Percentiles rank a stretch among this genome's conserved stretches.
These are phyloP conservation scores for Trachymyrmex septentrionalis DNA, from an alignment of 1,140 invertebrate genomes.

Conservation along the genomic window DNA sequence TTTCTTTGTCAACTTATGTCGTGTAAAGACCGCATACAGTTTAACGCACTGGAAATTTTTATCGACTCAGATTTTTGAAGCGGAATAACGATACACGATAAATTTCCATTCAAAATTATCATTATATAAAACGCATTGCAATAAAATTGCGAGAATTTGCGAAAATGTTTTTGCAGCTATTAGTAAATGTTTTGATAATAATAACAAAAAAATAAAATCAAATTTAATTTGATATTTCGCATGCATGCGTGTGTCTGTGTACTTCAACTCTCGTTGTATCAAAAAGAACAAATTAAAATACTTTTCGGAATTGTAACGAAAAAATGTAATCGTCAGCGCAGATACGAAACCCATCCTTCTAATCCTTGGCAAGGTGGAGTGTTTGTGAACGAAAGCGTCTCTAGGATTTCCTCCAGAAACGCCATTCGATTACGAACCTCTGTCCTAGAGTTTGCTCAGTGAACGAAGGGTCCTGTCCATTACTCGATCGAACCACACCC, in stretches of 20 bases:
- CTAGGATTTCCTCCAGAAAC: slow-evolving; percentile 65
- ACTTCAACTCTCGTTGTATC: neutral
- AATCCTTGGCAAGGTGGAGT: slow-evolving; percentile 66
- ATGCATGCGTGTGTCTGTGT: neutral
- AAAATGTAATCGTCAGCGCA: slow-evolving; percentile 66
- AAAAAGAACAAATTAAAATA: slow-evolving; percentile 52
- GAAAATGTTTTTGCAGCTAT: neutral
- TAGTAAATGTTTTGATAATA: neutral
- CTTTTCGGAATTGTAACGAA: slow-evolving; percentile 44
- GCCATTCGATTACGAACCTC: slow-evolving; percentile 74
- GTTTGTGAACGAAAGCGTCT: slow-evolving; percentile 69
- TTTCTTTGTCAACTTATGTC: slow-evolving; percentile 39
- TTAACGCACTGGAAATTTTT: slow-evolving; percentile 46
- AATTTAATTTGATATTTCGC: slow-evolving; percentile 2
- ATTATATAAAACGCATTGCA: neutral
- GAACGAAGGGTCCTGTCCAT: slow-evolving; percentile 69
- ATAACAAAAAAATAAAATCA: neutral
- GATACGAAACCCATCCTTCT: slow-evolving; percentile 57
- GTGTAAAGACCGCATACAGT: slow-evolving; percentile 20
- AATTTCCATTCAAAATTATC: slow-evolving; percentile 26
- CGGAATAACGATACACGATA: slow-evolving; percentile 5
- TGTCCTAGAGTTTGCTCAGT: slow-evolving; percentile 73
- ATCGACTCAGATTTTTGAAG: slow-evolving; percentile 16
- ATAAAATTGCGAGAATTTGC: slow-evolving; percentile 5
- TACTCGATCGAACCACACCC: slow-evolving; percentile 53